A percentile compares a stretch with the other conserved stretches of the same genome.
Conservation (phyloP, 1,140 invertebrate species). For the Apis florea region DNA sequence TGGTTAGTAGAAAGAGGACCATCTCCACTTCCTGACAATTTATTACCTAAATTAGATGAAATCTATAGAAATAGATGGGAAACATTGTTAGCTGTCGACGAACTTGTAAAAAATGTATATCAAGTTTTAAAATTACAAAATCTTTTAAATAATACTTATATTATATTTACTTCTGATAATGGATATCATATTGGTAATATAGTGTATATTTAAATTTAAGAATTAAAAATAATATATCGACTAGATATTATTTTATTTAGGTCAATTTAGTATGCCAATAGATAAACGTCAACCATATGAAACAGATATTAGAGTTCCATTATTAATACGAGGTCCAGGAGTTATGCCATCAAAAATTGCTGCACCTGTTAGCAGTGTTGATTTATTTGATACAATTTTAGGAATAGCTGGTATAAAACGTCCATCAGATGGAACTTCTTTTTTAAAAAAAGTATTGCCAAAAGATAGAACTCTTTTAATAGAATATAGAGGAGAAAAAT, state of each 20-base stretch:
- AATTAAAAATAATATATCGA: neutral
- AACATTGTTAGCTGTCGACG: slow-evolving; percentile 91
- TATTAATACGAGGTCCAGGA: slow-evolving; percentile 89
- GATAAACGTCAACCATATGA: slow-evolving; percentile 95
- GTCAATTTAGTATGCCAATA: slow-evolving; percentile 91
- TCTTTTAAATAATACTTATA: slow-evolving; percentile 87
- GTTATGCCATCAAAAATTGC: slow-evolving; percentile 79
- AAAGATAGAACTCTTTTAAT: slow-evolving; percentile 84
- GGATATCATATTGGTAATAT: slow-evolving; percentile 90
- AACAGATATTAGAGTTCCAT: slow-evolving; percentile 91
- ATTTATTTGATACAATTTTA: slow-evolving; percentile 91
- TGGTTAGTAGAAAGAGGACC: slow-evolving; percentile 88
- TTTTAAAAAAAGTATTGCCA: slow-evolving; percentile 59
- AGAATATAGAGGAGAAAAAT: slow-evolving; percentile 90
- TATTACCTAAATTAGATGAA: slow-evolving; percentile 83
- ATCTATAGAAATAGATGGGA: slow-evolving; percentile 88
- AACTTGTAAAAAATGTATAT: slow-evolving; percentile 87
- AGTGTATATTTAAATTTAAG: neutral
- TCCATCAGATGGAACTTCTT: slow-evolving; percentile 77
- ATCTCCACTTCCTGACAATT: slow-evolving; percentile 81
- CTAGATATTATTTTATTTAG: slow-evolving; percentile 75
- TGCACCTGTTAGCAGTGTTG: slow-evolving; percentile 87
- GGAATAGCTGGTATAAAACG: slow-evolving; percentile 82
- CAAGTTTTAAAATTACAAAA: slow-evolving; percentile 80
- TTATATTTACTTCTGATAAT: slow-evolving; percentile 94